Base-by-base conservation (phyloP, 2,113 vertebrate genomes). In the Pitta sordida region DNA sequence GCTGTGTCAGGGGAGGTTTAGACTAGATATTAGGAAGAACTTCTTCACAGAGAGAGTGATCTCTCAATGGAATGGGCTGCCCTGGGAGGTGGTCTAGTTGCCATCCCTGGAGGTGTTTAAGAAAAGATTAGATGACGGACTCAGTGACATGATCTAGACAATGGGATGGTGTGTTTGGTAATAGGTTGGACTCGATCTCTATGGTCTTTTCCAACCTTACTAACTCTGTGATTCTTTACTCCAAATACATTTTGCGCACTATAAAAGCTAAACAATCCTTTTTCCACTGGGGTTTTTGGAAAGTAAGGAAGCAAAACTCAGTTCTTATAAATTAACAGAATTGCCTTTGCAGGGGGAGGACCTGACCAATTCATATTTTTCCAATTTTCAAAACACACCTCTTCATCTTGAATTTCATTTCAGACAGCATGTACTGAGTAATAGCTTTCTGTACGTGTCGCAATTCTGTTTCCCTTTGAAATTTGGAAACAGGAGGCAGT, bases 281-380 rank as follows among this genome's bases (percentile, higher is more conserved):
- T 34, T 60, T 36, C 48, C 27, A 56, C 13, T 56, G 9, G 7
- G 19, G 23, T 7, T 49, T 86, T 88, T 36, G 26, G 24, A 94
- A 83, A 70, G 48, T 30, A 65, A 64, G 13, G 6, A 1, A 4
- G 1, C 2, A 3, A 16, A 15, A 2, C 1, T 2, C 4, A 76
- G 9, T 43, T 32, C 51, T 46, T 77, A 24, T 2, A 46, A 86
- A 39, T 11, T 37, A 34, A 49, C 19, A 39, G 16, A 71, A 41
- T n/a, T n/a, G 73, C 20, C 36, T 75, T 52, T 63, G 8, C n/a
- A 88, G 10, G 34, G 6, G 15, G 68, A 86, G 8, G 34, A 48
- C 16, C 86, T 39, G 3, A 58, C 0, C 3, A 18, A 48, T 29
- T 62, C 5, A 2, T 41, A 48, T 15, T 80, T 49, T 56, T 49